phyloP scores from a whole-genome alignment of 2,888 invertebrate species.

The Ctena decussata region DNA sequence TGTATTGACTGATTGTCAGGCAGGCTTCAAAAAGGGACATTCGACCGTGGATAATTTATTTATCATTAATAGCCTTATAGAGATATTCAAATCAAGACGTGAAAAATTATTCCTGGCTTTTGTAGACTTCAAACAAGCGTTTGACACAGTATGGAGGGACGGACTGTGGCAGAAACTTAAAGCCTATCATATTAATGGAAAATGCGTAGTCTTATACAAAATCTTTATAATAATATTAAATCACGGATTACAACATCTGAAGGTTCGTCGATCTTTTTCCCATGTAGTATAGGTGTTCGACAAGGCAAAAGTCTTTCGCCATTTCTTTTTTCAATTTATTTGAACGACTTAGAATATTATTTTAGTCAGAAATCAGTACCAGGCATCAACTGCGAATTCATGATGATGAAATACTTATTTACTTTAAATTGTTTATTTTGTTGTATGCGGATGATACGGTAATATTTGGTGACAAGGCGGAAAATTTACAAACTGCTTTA shows the following conservation, averaged over 20 bases:
- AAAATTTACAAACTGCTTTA: constrained; percentile 1
- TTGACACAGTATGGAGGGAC: background rate
- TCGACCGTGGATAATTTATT: background rate
- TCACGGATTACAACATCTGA: background rate
- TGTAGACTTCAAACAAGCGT: background rate
- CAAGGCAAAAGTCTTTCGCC: background rate
- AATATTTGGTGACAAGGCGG: constrained; percentile 9
- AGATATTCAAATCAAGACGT: background rate
- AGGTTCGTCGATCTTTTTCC: background rate
- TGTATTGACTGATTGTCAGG: background rate
- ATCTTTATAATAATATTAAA: background rate
- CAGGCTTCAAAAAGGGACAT: constrained; percentile 6
- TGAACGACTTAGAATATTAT: background rate
- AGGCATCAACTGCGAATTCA: background rate
- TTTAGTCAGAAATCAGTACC: background rate
- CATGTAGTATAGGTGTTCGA: background rate
- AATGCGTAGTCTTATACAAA: background rate
- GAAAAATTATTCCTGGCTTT: background rate
- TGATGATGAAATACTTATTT: background rate
- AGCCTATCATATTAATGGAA: background rate
- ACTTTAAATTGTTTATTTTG: constrained; percentile 7
- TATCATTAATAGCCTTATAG: background rate
- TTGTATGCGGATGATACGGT: constrained; percentile 45
- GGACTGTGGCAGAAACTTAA: background rate
- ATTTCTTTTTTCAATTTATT: background rate